Conservation (phyloP, 1,140 invertebrate species). For the Pararge aegeria region DNA sequence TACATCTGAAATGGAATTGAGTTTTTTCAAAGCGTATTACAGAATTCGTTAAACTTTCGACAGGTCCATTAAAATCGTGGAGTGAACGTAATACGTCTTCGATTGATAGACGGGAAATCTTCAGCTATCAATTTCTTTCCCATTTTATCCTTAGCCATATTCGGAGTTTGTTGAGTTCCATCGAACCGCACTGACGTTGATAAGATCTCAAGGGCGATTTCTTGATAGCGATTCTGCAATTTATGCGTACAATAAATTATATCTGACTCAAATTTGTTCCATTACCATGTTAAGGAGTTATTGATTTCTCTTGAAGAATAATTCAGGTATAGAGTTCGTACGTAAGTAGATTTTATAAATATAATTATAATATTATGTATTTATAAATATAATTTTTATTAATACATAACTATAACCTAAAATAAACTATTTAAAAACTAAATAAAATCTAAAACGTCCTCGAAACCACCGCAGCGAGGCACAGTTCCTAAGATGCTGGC, state of each 20-base stretch:
- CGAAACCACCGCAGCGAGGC: too few relatives aligned
- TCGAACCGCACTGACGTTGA: slow-evolving; percentile 10
- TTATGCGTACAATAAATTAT: slow-evolving; percentile 1
- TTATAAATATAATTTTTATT: too few relatives aligned
- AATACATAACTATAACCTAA: too few relatives aligned
- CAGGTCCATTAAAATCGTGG: slow-evolving; percentile 25
- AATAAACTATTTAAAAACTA: too few relatives aligned
- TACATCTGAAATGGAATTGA: slow-evolving; percentile 17
- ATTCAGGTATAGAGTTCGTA: too few relatives aligned
- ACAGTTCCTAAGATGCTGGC: too few relatives aligned
- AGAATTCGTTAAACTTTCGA: slow-evolving; percentile 20
- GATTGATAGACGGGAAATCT: slow-evolving; percentile 21
- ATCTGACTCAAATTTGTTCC: not conserved
- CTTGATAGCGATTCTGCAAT: not conserved
- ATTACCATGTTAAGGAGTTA: not conserved
- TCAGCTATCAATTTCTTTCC: slow-evolving; percentile 23
- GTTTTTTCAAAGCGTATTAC: slow-evolving; percentile 15
- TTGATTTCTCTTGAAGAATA: too few relatives aligned
- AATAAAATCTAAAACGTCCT: too few relatives aligned
- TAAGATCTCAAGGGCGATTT: slow-evolving; percentile 14
- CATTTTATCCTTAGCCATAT: slow-evolving; percentile 19
- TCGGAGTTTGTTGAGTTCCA: slow-evolving; percentile 20
- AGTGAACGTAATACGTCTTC: slow-evolving; percentile 23
- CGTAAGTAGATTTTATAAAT: too few relatives aligned
- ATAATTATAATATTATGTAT: too few relatives aligned